A percentile compares a stretch with the other conserved stretches of the same genome.
Evolutionary conservation across 2,113 vertebrate genomes (phyloP).

Genomic region (Nematolebias whitei): DNA sequence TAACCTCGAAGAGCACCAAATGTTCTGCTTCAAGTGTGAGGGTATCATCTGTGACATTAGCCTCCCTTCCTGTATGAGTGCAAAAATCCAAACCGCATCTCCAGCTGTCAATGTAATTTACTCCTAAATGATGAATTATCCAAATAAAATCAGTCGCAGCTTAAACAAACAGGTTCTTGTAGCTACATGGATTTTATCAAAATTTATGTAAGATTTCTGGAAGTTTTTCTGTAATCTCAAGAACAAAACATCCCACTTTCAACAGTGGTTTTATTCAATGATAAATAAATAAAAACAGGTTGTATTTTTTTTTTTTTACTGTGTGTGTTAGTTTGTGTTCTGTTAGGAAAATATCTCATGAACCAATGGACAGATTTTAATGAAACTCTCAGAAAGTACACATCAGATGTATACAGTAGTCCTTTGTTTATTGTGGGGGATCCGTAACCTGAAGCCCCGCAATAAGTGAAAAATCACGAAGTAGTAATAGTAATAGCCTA

Average conservation of each 20-base stretch:
- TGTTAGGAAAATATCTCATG: too few relatives aligned
- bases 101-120: conserved; percentile 26
- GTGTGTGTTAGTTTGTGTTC: too few relatives aligned
- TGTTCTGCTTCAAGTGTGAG: conserved; percentile 73
- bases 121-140: not conserved
- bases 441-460: too few relatives aligned
- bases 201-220: not conserved
- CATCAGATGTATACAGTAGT: too few relatives aligned
- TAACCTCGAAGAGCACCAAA: conserved; percentile 74
- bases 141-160: not conserved
- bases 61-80: conserved; percentile 27
- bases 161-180: not conserved
- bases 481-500: too few relatives aligned
- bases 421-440: too few relatives aligned
- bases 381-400: too few relatives aligned
- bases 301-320: too few relatives aligned
- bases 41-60: conserved; percentile 68
- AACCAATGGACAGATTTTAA: too few relatives aligned
- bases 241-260: not conserved
- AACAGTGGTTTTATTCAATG: too few relatives aligned
- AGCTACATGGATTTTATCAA: not conserved
- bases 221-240: not conserved
- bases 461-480: too few relatives aligned
- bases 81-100: conserved; percentile 36
- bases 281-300: too few relatives aligned